Base-by-base conservation (phyloP, 37 sponge, comb jelly and placozoan species). In the Ianthella basta region DNA sequence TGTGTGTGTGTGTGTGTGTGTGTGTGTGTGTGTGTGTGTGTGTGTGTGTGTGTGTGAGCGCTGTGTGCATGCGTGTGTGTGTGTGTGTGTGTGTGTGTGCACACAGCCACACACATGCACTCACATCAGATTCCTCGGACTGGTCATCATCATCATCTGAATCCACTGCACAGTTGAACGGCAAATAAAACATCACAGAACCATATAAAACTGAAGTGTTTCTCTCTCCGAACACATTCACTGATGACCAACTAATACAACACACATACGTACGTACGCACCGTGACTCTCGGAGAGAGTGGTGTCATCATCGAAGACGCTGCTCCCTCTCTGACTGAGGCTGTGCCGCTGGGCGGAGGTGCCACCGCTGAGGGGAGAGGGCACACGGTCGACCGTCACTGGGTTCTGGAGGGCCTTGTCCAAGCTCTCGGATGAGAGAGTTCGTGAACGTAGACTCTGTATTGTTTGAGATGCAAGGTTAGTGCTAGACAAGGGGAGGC, bases 141-240 rank as follows among this genome's bases (percentile, higher is more conserved):
- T 33, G 41, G 40, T 92, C 92, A 53, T 92, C n/a, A n/a, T n/a
- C 92, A 56, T 92, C 92, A 86, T 92, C 92, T 70, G 89, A 88
- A 61, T 92, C 92, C 24, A 88, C 84, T 87, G 25, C 55, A 79
- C 65, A 82, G n/a, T n/a, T n/a, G n/a, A n/a, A n/a, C n/a, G n/a
- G n/a, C n/a, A n/a, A n/a, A n/a, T n/a, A n/a, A n/a, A n/a, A n/a
- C n/a, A n/a, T n/a, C n/a, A n/a, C n/a, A n/a, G n/a, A n/a, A n/a
- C n/a, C n/a, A n/a, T n/a, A n/a, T n/a, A n/a, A n/a, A n/a, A n/a
- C n/a, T n/a, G n/a, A n/a, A n/a, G n/a, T n/a, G n/a, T n/a, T n/a
- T n/a, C n/a, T n/a, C n/a, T n/a, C n/a, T n/a, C n/a, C n/a, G n/a
- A n/a, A n/a, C n/a, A n/a, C n/a, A n/a, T n/a, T n/a, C n/a, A n/a